Base-by-base conservation (phyloP, 2,113 vertebrate species). In the Dasypus novemcinctus region DNA sequence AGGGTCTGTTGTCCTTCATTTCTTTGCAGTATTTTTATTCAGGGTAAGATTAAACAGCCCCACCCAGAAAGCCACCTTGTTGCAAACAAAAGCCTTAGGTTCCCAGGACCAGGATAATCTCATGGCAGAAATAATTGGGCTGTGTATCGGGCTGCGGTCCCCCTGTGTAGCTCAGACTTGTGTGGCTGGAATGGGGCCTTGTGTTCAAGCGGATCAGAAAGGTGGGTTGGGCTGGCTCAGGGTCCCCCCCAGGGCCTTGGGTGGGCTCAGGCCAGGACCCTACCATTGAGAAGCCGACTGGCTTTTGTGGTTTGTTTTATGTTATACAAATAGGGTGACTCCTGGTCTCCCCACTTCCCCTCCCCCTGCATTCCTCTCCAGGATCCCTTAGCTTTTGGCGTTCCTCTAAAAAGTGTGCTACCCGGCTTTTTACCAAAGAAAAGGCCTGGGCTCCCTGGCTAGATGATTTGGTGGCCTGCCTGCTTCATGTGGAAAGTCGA, bases 11-110 rank as follows among this genome's bases (percentile, higher is more conserved):
- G 81, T 41, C 54, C 33, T 87, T 66, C 36, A 27, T 78, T 87
- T 81, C 82, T 76, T 87, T 87, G 75, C 68, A 66, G 1, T 76
- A 13, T 79, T 69, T 74, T 38, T 86, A 72, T 64, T 69, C n/a
- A 25, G 59, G 79, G 29, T 79, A 49, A 94, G 74, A 94, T 63
- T 54, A 84, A 93, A 69, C 2, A 0, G 29, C 59, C 43, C 87
- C 7, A 27, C 52, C 66, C 57, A 33, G 36, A 87, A 94, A 82
- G 31, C 63, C 36, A 59, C 29, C 49, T 74, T 11, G 74, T 33
- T 64, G 59, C 38, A 63, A 91, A 90, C 79, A 93, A 64, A 88
- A 88, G 89, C 78, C 49, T 31, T 78, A 21, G 68, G 59, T 90
- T 90, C 61, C 81, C 89, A 91, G 82, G 61, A 41, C 64, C 25